Conservation (phyloP, 2,797 vertebrate genomes). For the Ataeniobius toweri region DNA sequence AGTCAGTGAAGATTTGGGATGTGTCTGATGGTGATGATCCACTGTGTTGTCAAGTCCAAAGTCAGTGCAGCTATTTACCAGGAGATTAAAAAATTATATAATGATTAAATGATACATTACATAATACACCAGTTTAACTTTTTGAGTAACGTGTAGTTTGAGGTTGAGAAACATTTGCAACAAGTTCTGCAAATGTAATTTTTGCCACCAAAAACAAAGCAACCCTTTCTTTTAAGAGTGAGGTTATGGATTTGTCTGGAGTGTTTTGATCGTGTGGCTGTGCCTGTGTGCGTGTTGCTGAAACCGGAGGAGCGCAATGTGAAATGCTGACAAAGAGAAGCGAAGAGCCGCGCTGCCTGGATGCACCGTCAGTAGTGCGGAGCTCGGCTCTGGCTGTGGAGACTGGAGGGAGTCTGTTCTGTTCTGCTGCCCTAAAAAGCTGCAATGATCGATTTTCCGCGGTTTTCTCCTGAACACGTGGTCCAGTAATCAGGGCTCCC, state of each 20-base stretch:
- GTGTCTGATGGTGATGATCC: neutral
- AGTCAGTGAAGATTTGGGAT: neutral
- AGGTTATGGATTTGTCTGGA: slow-evolving; percentile 13
- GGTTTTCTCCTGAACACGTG: slow-evolving; percentile 87
- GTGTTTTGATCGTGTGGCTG: slow-evolving; percentile 23
- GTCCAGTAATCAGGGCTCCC: slow-evolving; percentile 88
- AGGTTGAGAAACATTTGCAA: neutral
- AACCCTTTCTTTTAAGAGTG: neutral
- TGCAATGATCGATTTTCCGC: slow-evolving; percentile 88
- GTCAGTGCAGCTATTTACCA: neutral
- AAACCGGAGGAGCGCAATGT: slow-evolving; percentile 60
- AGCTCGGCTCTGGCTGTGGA: slow-evolving; percentile 65
- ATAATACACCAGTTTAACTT: neutral
- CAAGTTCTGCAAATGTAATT: neutral
- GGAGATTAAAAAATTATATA: neutral
- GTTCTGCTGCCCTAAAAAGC: slow-evolving; percentile 86
- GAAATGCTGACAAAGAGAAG: slow-evolving; percentile 66
- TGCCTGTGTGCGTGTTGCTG: slow-evolving; percentile 38
- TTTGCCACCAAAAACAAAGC: neutral
- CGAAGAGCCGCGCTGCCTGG: slow-evolving; percentile 64
- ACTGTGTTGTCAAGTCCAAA: neutral
- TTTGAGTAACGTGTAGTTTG: neutral
- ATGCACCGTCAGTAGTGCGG: slow-evolving; percentile 67
- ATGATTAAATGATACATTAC: neutral
- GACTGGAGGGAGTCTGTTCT: slow-evolving; percentile 79